Evolutionary conservation across 2,888 invertebrate genomes (phyloP), one percentile per base, ranked within the genome.

Genomic region (Pilophorus perplexus): DNA sequence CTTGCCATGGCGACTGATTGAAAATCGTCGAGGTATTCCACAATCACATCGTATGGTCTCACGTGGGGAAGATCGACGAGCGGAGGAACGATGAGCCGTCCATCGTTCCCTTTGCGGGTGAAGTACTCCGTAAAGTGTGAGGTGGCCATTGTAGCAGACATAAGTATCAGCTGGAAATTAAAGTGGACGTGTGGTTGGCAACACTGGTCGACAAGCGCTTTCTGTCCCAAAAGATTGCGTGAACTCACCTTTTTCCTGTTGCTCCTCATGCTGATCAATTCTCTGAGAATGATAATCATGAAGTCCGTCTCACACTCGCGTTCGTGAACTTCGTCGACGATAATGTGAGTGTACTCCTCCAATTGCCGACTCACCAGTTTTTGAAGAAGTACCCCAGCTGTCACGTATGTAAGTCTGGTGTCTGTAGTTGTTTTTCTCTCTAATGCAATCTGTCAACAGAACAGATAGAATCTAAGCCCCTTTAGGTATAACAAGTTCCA

Each of bases 261-360:
- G 8, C 59, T 23, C n/a, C 28, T 23, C 40, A 27, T 54, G 1
- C 55, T 20, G 16, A 67, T 37, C 48, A 94, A 81, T 73, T 88
- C 89, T 69, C 89, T 85, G 0, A 95, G 86, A 8, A 97, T 79
- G 10, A 96, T 80, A 20, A 97, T 77, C 1, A 92, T 79, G 75
- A 97, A 93, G 75, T 97, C 97, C 83, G 93, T 90, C 23, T 95
- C 90, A 75, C 91, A 87, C 72, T 90, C 90, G 38, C 97, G 81
- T 77, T 97, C 97, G 74, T 97, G 94, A 0, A 96, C 90, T 79
- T 97, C 96, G 75, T 96, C 96, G 5, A 97, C 79, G 68, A 96
- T 86, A 38, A 97, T 84, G 75, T 97, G 97, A 0, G 94, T 93
- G 74, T 82, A 96, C 67, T 86, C 82, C 46, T 84, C 82, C 79